Base-by-base conservation (phyloP, 2,888 invertebrate genomes). In the Troides aeacus region DNA sequence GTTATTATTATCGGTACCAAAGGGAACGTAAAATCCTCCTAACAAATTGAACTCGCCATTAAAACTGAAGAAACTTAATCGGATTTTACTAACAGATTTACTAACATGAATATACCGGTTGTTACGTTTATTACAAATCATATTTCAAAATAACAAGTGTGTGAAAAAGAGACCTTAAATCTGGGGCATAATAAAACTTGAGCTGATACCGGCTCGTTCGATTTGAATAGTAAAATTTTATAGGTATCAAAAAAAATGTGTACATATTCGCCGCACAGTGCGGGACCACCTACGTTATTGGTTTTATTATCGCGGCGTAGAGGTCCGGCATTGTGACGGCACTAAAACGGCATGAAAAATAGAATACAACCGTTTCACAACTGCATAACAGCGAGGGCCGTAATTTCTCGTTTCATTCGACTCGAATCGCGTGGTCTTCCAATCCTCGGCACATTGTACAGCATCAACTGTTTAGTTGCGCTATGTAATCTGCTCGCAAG, bases 171-270 rank as follows among this genome's bases (percentile, higher is more conserved):
- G 17, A 62, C 39, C 21, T 69, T 62, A 65, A 65, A 69, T 69
- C 62, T 36, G 53, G 21, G 59, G 53, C 60, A 59, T 63, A 66
- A 62, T 66, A 70, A 66, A 70, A 66, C 24, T 59, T 56, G 63
- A 60, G 70, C 60, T 63, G 70, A 62, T 50, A 23, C 36, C 39
- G 65, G 72, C 69, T 84, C 83, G 84, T 84, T 85, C 78, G 79
- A 78, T 84, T 79, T 79, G 78, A 79, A 86, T 80, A 81, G 81
- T 90, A 87, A 89, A 89, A 86, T 82, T 81, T 81, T 85, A 85
- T 83, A 83, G 79, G 81, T 81, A 82, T 84, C 84, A 86, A 89
- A 89, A 87, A 21, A 83, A 83, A 85, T 84, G 83, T 84, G 80
- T 81, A 79, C 86, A 81, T 86, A 83, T 84, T 81, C 83, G 79